Conservation (phyloP, 1,140 invertebrate species). For the Ceratoteleas bidentatus region DNA sequence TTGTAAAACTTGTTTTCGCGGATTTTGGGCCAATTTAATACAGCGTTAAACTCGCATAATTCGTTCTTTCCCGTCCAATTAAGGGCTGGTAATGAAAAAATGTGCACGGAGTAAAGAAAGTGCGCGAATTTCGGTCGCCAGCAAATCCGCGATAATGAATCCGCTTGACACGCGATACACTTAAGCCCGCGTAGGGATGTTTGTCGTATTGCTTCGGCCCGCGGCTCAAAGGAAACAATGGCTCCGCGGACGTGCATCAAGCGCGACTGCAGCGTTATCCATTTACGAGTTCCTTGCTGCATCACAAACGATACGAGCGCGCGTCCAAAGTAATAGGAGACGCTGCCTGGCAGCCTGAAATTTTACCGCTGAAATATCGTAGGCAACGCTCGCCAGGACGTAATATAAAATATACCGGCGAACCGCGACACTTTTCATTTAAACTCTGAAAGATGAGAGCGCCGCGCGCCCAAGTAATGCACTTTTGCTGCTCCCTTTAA, state of each 20-base stretch:
- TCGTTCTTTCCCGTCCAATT: not conserved
- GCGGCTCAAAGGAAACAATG: constrained; percentile 21
- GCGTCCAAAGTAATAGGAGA: constrained; percentile 63
- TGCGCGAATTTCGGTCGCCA: not conserved
- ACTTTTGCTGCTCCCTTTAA: constrained; percentile 56
- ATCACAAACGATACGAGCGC: constrained; percentile 57
- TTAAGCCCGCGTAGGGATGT: constrained; percentile 11
- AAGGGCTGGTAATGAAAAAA: constrained; percentile 1
- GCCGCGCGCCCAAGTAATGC: constrained; percentile 52
- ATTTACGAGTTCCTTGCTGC: constrained; percentile 55
- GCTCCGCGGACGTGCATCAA: constrained; percentile 46
- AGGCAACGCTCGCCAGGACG: constrained; percentile 39
- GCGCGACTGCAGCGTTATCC: constrained; percentile 56
- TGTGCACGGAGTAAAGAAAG: not conserved
- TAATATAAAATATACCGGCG: constrained; percentile 64
- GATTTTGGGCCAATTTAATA: not conserved
- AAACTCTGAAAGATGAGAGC: constrained; percentile 58
- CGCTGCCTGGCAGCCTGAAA: constrained; percentile 54
- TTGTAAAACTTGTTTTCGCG: too few species aligned
- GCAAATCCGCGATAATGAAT: constrained; percentile 35
- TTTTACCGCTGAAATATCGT: constrained; percentile 64
- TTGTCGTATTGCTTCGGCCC: constrained; percentile 5
- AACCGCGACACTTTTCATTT: constrained; percentile 63
- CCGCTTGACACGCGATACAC: constrained; percentile 35
- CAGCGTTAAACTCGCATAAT: too few species aligned